Conservation (phyloP, 1,140 invertebrate species). For the Phymorhynchus buccinoides region DNA sequence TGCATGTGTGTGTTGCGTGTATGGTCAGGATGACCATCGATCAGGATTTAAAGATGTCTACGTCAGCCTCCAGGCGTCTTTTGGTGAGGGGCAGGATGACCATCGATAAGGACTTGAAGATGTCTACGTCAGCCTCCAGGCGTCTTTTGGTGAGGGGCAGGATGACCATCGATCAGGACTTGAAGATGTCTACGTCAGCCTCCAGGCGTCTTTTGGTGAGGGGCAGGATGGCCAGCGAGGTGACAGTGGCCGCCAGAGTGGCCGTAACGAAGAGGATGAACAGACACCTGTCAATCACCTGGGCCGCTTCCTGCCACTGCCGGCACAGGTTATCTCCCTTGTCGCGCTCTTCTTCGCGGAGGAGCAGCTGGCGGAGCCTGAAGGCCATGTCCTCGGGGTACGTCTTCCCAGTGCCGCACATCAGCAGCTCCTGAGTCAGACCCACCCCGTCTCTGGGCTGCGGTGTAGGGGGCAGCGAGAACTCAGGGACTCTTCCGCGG, state of each 20-base stretch:
- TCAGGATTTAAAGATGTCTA: background rate
- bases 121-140: background rate
- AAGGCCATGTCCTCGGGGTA: slow-evolving; percentile 49
- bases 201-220: slow-evolving; percentile 65
- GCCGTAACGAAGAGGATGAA: slow-evolving; percentile 98
- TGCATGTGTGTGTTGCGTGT: too few relatives aligned
- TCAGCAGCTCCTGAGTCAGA: background rate
- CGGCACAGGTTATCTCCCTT: slow-evolving; percentile 47
- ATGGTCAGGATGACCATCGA: too few relatives aligned
- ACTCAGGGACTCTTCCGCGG: background rate
- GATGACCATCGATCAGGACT: background rate
- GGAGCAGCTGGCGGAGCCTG: slow-evolving; percentile 51
- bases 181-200: background rate
- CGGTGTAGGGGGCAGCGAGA: background rate
- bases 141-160: slow-evolving; percentile 77
- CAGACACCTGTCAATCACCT: slow-evolving; percentile 98
- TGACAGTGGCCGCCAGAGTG: slow-evolving; percentile 92
- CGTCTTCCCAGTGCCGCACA: background rate
- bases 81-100: slow-evolving; percentile 90
- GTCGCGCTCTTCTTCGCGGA: slow-evolving; percentile 53
- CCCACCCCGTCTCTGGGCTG: background rate
- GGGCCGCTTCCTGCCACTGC: slow-evolving; percentile 97
- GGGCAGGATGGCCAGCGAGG: slow-evolving; percentile 97
- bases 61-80: background rate
- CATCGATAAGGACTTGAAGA: slow-evolving; percentile 79